Evolutionary conservation across 2,797 vertebrate species (phyloP), one percentile per base, ranked within the genome.

Genomic region (Taenioides sp.): DNA sequence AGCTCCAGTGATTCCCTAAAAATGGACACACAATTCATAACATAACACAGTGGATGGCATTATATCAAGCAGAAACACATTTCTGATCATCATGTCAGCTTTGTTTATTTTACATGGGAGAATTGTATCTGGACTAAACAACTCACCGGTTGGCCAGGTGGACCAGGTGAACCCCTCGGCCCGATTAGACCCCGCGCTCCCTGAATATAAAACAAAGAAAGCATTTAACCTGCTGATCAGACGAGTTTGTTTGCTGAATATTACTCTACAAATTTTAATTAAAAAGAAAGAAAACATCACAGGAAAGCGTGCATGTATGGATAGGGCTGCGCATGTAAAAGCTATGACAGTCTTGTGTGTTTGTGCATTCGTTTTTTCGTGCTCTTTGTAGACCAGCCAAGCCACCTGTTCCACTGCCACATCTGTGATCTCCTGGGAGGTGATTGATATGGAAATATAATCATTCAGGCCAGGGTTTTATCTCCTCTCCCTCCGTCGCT

Each of bases 371-470:
- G 75, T 82, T 91, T 92, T 92, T 89, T 80, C 77, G 91, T 76
- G 76, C 81, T 87, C 90, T 94, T 92, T 94, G 93, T 93, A 92
- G 87, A 78, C 83, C 80, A 82, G 92, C 94, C 94, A 95, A 93
- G 93, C 92, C 94, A 94, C 93, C 94, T 94, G 94, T 93, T 94
- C 89, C 90, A 89, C 80, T 87, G 87, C 87, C 90, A 92, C 94
- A 95, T 94, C 93, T 94, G 93, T 93, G 92, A 92, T 93, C 94
- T 93, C 93, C 89, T 74, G 92, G 91, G 93, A 94, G 83, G 90
- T 91, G 92, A 94, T 93, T 94, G 94, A 94, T 94, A 94, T 94
- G 93, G 93, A 95, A 94, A 95, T 94, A 94, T 90, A 94, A 93
- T 92, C 92, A 92, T 90, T 92, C 91, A 84, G 88, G 87, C 90